phyloP scores from a whole-genome alignment of 2,888 invertebrate genomes.

The Rhagonycha lutea region DNA sequence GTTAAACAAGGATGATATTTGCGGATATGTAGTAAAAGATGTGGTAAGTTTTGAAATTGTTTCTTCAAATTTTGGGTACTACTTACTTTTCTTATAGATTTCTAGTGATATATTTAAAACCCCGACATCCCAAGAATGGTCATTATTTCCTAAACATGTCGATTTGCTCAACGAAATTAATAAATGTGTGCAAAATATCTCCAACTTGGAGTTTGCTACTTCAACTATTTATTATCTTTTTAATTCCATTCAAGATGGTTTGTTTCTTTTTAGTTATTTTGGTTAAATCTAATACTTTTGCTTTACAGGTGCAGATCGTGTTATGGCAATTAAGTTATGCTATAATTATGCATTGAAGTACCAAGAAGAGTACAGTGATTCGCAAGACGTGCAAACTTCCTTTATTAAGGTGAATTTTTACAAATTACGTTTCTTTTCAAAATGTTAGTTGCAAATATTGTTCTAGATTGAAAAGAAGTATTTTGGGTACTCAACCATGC shows the following conservation, averaged over 20 bases:
- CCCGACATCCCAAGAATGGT: slow-evolving; percentile 41
- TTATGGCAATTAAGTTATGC: slow-evolving; percentile 56
- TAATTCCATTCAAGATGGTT: slow-evolving; percentile 46
- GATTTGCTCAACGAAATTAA: slow-evolving; percentile 51
- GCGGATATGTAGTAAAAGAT: slow-evolving; percentile 56
- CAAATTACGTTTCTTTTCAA: background rate
- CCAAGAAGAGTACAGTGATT: slow-evolving; percentile 36
- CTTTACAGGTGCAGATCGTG: slow-evolving; percentile 57
- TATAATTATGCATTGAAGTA: slow-evolving; percentile 54
- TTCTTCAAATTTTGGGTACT: slow-evolving; percentile 7
- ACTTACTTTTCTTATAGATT: slow-evolving; percentile 12
- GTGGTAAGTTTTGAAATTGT: slow-evolving; percentile 43
- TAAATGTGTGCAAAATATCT: slow-evolving; percentile 49
- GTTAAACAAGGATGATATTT: slow-evolving; percentile 55
- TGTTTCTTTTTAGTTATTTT: background rate
- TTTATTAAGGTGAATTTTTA: slow-evolving; percentile 36
- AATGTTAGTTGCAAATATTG: background rate
- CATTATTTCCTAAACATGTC: slow-evolving; percentile 45
- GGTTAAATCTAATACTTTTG: background rate
- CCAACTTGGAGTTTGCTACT: slow-evolving; percentile 49
- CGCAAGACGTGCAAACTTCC: slow-evolving; percentile 37
- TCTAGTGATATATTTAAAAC: slow-evolving; percentile 25
- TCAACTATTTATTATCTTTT: slow-evolving; percentile 47
- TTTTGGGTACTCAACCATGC: slow-evolving; percentile 53
- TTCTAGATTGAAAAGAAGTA: slow-evolving; percentile 57